These are phyloP conservation scores for Dendrocincla fuliginosa DNA, from an alignment of 2,797 vertebrate species.

Conservation along the genomic window DNA sequence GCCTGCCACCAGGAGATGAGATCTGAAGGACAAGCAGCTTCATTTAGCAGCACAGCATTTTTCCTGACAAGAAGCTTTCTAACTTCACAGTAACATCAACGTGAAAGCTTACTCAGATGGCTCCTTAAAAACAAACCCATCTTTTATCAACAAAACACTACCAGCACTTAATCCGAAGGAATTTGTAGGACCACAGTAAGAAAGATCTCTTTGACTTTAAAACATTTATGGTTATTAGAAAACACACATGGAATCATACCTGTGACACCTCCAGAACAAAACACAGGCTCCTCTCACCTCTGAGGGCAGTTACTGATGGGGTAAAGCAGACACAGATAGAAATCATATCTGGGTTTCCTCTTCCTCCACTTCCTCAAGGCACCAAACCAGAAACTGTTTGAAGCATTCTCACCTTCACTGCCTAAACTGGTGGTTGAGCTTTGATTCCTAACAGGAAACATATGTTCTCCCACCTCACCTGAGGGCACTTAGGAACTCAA, in stretches of 20 bases:
- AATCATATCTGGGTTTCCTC: fast-evolving
- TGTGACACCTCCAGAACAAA: not conserved
- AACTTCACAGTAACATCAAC: not conserved
- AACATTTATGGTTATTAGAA: not conserved
- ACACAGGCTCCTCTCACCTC: fast-evolving
- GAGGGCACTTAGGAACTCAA: not conserved
- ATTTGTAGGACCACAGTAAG: fast-evolving
- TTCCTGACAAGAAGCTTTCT: not conserved
- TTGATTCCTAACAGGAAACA: not conserved
- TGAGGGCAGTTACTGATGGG: too few relatives aligned
- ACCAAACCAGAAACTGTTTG: not conserved
- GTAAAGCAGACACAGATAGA: not conserved
- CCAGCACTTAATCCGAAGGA: fast-evolving
- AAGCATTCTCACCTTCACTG: not conserved
- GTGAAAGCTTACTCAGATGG: fast-evolving
- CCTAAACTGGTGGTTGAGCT: not conserved
- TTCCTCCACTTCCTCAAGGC: not conserved
- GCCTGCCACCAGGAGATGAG: not conserved
- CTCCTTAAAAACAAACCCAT: not conserved
- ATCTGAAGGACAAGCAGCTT: not conserved
- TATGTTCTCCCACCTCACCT: not conserved
- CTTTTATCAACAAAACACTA: not conserved
- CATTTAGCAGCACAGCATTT: fast-evolving
- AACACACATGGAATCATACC: not conserved
- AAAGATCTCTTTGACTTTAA: not conserved